Base-by-base conservation (phyloP, 2,797 vertebrate genomes). In the Muraenolepis orangiensis region DNA sequence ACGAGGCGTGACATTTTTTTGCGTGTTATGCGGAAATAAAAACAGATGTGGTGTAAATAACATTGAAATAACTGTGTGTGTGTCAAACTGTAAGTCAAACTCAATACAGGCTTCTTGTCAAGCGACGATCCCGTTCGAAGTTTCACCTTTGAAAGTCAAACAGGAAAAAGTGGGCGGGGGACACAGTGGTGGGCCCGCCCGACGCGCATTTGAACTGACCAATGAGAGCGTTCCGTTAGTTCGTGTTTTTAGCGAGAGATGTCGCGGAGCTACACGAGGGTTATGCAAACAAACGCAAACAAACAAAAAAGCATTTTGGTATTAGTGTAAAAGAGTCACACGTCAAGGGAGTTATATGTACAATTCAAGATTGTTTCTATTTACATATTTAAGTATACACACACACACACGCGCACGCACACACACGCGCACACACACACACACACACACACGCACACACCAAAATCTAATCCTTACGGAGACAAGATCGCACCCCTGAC, bases 361-460 rank as follows among this genome's bases (percentile, higher is more conserved):
- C 83, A 85, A 76, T 66, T 78, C 76, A 82, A 88, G 74, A 84
- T 85, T 73, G 77, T 81, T 89, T 73, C 69, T 91, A 90, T 93
- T 86, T 91, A 93, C 89, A 93, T 84, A 88, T 89, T 87, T 89
- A 90, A 90, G 87, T 81, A 87, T 80, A 30, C 6, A 67, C 16
- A 67, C 29, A 31, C 29, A 67, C 29, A 29, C 30, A 66, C 30
- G 32, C 66, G 34, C 67, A 34, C 30, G 81, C 28, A 66, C 61
- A 13, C 26, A 66, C 26, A 66, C 23, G 81, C 18, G 13, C 42
- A 34, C 32, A 34, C 32, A 34, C 32, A 34, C 32, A 34, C n/a
- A n/a, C n/a, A n/a, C n/a, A n/a, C n/a, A n/a, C n/a, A n/a, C n/a
- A 57, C 57, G 26, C 34, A 23, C 34, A 42, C 12, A 70, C 6